Evolutionary conservation across 1,140 invertebrate species (phyloP).

Genomic region (Berghia stephanieae): DNA sequence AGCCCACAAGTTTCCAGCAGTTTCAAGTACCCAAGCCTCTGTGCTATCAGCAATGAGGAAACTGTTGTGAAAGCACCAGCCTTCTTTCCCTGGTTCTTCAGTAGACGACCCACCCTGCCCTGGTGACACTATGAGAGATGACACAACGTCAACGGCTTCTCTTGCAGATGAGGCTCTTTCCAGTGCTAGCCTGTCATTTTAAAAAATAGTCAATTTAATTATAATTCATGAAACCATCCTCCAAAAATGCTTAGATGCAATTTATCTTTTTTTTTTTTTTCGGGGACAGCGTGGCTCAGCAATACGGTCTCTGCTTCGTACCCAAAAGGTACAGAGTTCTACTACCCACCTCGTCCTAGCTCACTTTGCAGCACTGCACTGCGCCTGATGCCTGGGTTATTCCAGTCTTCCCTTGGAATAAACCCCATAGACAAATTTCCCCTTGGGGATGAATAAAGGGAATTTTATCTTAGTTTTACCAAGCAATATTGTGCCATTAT

Average conservation of each 20-base stretch:
- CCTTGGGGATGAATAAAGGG: too few relatives aligned
- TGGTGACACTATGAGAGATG: slow-evolving; percentile 73
- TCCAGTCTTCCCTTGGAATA: too few relatives aligned
- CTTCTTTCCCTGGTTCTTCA: slow-evolving; percentile 49
- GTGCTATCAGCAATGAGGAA: slow-evolving; percentile 55
- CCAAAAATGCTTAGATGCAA: not conserved
- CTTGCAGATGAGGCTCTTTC: slow-evolving; percentile 74
- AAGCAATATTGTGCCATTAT: too few relatives aligned
- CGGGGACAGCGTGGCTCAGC: too few relatives aligned
- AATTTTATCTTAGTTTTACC: too few relatives aligned
- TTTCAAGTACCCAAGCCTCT: slow-evolving; percentile 62
- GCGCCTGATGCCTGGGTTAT: too few relatives aligned
- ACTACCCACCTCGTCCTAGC: too few relatives aligned
- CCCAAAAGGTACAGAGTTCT: too few relatives aligned
- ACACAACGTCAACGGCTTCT: slow-evolving; percentile 75
- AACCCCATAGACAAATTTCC: too few relatives aligned
- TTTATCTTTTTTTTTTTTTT: not conserved
- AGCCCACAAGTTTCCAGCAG: slow-evolving; percentile 73
- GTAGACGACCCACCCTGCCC: slow-evolving; percentile 78
- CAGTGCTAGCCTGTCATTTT: slow-evolving; percentile 69
- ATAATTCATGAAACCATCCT: not conserved
- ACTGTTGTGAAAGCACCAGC: slow-evolving; percentile 54
- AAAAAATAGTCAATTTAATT: not conserved
- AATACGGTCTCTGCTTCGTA: too few relatives aligned
- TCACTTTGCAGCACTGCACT: too few relatives aligned